Evolutionary conservation across 2,797 vertebrate species (phyloP).

Genomic region (Gymnocypris eckloni): DNA sequence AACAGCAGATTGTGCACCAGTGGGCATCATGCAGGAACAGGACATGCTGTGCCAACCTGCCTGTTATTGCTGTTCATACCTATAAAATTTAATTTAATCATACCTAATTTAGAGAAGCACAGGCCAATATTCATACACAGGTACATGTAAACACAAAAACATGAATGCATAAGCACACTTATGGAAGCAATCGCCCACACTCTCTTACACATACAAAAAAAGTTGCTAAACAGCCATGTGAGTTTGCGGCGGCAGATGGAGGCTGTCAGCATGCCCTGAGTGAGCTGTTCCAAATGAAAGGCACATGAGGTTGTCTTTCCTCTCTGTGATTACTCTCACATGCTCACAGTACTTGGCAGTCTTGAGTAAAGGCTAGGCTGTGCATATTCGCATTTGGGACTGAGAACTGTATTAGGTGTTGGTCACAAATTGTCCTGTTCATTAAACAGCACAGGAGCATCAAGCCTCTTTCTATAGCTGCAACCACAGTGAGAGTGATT

Average conservation of each 20-base stretch:
- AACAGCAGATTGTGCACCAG: conserved; percentile 77
- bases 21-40: conserved; percentile 76
- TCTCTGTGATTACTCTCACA: conserved; percentile 76
- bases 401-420: neutral
- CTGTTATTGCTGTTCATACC: conserved; percentile 73
- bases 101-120: conserved; percentile 28
- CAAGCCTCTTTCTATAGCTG: neutral
- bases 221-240: conserved; percentile 42
- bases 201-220: conserved; percentile 28
- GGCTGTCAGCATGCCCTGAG: conserved; percentile 77
- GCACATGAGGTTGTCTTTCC: conserved; percentile 70
- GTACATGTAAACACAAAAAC: conserved; percentile 63
- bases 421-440: neutral
- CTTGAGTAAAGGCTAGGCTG: neutral
- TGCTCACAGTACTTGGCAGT: conserved; percentile 66
- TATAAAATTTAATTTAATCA: too few species aligned
- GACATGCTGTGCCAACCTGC: conserved; percentile 80
- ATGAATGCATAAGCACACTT: conserved; percentile 45
- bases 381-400: neutral
- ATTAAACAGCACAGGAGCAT: neutral
- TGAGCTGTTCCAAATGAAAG: conserved; percentile 77
- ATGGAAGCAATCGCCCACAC: conserved; percentile 50
- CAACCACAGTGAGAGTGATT: too few species aligned
- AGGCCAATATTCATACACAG: conserved; percentile 55
- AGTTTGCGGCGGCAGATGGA: conserved; percentile 72